These are phyloP conservation scores for Phaonia tiefii DNA, from an alignment of 2,888 invertebrate genomes.

Conservation along the genomic window DNA sequence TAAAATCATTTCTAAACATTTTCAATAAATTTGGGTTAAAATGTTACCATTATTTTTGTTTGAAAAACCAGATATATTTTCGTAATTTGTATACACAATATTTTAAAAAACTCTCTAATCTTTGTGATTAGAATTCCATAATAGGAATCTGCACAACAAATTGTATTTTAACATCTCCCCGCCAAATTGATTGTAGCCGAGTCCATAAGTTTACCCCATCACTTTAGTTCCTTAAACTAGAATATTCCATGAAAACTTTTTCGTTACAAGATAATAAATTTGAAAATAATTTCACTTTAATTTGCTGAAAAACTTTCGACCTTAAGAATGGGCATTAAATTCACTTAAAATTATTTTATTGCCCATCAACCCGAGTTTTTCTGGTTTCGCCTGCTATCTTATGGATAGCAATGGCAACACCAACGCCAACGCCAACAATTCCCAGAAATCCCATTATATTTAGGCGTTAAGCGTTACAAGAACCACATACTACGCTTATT, in stretches of 20 bases:
- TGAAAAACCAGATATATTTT: too few relatives aligned
- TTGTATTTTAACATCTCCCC: too few relatives aligned
- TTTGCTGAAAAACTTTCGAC: constrained; percentile 35
- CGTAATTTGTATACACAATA: too few relatives aligned
- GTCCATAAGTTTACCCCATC: neutral
- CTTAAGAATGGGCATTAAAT: constrained; percentile 51
- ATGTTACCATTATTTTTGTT: too few relatives aligned
- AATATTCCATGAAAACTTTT: constrained; percentile 8
- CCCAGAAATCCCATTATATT: constrained; percentile 63
- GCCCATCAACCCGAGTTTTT: constrained; percentile 44
- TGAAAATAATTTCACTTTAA: constrained; percentile 46
- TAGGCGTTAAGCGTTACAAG: constrained; percentile 66
- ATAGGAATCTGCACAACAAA: constrained; percentile 16
- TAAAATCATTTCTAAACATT: too few relatives aligned
- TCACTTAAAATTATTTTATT: constrained; percentile 63
- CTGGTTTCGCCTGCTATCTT: neutral
- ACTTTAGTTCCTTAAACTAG: neutral
- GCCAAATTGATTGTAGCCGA: neutral
- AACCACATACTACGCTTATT: constrained; percentile 32
- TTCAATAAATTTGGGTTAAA: too few relatives aligned
- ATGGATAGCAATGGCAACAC: constrained; percentile 11
- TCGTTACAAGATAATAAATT: constrained; percentile 42
- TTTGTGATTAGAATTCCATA: too few relatives aligned
- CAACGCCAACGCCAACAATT: constrained; percentile 36
- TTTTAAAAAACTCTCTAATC: too few relatives aligned